A percentile compares a stretch with the other conserved stretches of the same genome.
Conservation (phyloP, 64 coral and sea anemone genomes). For the Actinia tenebrosa region DNA sequence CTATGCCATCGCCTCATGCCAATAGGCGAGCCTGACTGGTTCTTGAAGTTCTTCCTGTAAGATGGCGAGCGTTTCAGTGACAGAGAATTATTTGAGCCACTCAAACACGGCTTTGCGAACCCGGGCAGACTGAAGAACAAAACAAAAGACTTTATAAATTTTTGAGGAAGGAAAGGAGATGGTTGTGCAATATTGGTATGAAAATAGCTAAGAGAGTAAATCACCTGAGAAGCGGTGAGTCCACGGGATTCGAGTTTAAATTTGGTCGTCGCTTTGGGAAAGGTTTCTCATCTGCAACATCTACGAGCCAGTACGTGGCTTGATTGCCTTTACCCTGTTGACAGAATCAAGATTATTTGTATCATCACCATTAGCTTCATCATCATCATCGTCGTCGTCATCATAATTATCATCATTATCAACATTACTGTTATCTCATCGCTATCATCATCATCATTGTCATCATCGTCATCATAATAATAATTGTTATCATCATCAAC, state of each 20-base stretch:
- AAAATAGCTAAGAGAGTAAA: background rate
- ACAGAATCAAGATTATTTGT: background rate
- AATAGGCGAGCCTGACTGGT: background rate
- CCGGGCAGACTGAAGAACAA: conserved; percentile 7
- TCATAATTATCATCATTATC: background rate
- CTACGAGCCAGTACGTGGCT: conserved; percentile 19
- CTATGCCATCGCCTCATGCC: conserved; percentile 16
- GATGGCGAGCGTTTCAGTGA: conserved; percentile 19
- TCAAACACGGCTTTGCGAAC: conserved; percentile 6
- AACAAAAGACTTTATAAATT: background rate
- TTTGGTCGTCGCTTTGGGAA: conserved; percentile 18
- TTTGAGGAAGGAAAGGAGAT: too few relatives aligned
- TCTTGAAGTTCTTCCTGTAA: conserved; percentile 7
- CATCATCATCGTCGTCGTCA: background rate
- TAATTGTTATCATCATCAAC: background rate
- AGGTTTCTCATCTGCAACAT: conserved; percentile 13
- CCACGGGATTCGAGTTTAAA: background rate
- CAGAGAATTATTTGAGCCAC: conserved; percentile 15
- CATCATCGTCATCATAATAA: background rate
- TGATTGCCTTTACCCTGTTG: conserved; percentile 16
- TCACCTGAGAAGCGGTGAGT: conserved; percentile 23
- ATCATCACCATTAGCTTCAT: background rate
- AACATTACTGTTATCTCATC: background rate
- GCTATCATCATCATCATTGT: background rate
- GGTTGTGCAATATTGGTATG: too few relatives aligned